Evolutionary conservation across 2,113 vertebrate species (phyloP).

Genomic region (Brachionichthys hirsutus): DNA sequence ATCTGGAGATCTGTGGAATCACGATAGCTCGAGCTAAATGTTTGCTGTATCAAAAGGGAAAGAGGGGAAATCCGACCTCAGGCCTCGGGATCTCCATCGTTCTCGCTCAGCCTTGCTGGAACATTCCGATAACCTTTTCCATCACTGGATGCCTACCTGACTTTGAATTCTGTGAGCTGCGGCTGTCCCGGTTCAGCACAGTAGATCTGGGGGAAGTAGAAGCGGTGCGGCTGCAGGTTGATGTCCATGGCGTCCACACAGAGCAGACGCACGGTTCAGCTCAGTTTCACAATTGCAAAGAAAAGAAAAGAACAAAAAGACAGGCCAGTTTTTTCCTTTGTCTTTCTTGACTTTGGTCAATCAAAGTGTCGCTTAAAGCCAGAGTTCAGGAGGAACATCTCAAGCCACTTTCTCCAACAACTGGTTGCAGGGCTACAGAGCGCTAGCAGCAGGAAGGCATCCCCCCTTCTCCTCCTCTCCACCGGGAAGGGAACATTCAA

Average conservation of each 20-base stretch:
- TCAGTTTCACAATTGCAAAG: neutral
- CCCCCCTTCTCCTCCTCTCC: conserved; percentile 50
- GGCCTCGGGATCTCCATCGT: neutral
- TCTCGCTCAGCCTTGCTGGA: neutral
- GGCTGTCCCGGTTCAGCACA: conserved; percentile 71
- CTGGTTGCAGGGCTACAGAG: conserved; percentile 28
- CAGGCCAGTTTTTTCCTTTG: conserved; percentile 11
- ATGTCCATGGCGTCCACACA: conserved; percentile 68
- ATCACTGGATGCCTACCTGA: conserved; percentile 69
- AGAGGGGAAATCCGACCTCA: neutral
- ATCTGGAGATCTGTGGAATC: conserved; percentile 25
- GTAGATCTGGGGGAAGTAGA: conserved; percentile 79
- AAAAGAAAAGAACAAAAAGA: neutral
- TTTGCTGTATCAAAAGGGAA: neutral
- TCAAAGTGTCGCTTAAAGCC: conserved; percentile 44
- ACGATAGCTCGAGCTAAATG: conserved; percentile 1
- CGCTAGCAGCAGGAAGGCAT: conserved; percentile 53
- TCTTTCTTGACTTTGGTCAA: conserved; percentile 12
- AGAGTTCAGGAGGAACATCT: conserved; percentile 46
- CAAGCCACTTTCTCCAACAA: conserved; percentile 22
- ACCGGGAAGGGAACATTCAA: conserved; percentile 24
- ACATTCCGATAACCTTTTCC: conserved; percentile 8
- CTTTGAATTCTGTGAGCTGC: conserved; percentile 75
- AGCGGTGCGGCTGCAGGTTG: conserved; percentile 76
- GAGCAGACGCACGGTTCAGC: conserved; percentile 31